Percentiles rank a stretch among this genome's conserved stretches.
Evolutionary conservation across 2,113 vertebrate species (phyloP).

Genomic region (Perccottus glenii): DNA sequence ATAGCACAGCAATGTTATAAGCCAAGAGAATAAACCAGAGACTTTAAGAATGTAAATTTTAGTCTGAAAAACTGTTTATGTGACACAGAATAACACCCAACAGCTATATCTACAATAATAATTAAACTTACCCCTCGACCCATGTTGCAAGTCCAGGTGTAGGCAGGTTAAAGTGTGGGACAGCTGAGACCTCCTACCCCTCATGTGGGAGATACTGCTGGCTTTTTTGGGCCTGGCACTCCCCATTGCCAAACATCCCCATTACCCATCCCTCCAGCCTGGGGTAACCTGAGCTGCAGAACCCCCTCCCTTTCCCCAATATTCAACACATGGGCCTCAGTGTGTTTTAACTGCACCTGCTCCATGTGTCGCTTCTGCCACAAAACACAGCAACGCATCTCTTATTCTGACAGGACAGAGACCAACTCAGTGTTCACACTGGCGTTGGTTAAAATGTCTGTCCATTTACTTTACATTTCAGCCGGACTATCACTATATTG

Average conservation of each 20-base stretch:
- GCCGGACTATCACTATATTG: no score
- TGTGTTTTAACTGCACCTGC: constrained; percentile 52
- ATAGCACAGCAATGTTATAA: background rate
- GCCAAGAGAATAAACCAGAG: background rate
- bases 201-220: constrained; percentile 61
- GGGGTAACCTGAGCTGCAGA: constrained; percentile 62
- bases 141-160: constrained; percentile 65
- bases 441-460: no score
- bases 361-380: constrained; percentile 14
- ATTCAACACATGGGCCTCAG: background rate
- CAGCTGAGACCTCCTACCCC: constrained; percentile 38
- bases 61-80: no score
- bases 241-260: constrained; percentile 29
- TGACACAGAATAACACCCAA: no score
- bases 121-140: constrained; percentile 76
- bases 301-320: background rate
- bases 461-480: no score
- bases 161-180: constrained; percentile 46
- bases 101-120: background rate
- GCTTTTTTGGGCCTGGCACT: constrained; percentile 72
- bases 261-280: constrained; percentile 20
- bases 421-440: background rate
- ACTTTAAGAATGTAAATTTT: no score
- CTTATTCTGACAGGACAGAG: background rate
- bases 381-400: constrained; percentile 32